Percentiles rank a stretch among this genome's conserved stretches.
These are phyloP conservation scores for Poecilia gillii DNA, from an alignment of 2,797 vertebrate species.

Conservation along the genomic window DNA sequence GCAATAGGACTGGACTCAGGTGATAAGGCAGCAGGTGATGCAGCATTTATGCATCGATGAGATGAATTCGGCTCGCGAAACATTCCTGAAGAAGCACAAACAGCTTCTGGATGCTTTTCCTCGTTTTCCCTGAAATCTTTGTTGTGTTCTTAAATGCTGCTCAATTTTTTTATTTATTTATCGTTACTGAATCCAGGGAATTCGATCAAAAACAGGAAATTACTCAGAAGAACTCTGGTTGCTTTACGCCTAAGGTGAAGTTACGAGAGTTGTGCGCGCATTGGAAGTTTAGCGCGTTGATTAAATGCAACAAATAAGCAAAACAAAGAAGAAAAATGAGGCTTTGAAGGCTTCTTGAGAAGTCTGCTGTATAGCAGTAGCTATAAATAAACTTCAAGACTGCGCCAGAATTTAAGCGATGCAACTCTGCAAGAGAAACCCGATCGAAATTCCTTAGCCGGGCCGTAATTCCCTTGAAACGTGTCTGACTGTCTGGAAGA, in stretches of 20 bases:
- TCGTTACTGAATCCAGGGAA: no score
- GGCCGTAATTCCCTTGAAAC: slow-evolving; percentile 16
- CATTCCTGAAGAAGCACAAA: background rate
- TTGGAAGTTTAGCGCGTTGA: background rate
- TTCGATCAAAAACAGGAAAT: background rate
- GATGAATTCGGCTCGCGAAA: background rate
- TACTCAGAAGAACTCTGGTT: background rate
- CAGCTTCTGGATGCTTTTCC: background rate
- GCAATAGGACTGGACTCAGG: background rate
- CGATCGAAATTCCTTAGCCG: background rate
- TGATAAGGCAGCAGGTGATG: background rate
- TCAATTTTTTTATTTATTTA: no score
- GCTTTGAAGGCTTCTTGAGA: background rate
- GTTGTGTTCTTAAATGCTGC: background rate
- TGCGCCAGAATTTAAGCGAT: slow-evolving; percentile 23
- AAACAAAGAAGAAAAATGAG: background rate
- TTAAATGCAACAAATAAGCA: background rate
- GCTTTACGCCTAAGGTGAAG: background rate
- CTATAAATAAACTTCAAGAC: background rate
- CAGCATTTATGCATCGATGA: background rate
- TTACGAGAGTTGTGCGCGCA: background rate
- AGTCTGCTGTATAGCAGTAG: background rate
- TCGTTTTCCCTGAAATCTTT: background rate
- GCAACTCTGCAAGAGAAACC: background rate
- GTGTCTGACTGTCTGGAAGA: slow-evolving; percentile 55